A percentile compares a stretch with the other conserved stretches of the same genome.
phyloP scores from a whole-genome alignment of 2,113 vertebrate species.

The Perca schrenkii region DNA sequence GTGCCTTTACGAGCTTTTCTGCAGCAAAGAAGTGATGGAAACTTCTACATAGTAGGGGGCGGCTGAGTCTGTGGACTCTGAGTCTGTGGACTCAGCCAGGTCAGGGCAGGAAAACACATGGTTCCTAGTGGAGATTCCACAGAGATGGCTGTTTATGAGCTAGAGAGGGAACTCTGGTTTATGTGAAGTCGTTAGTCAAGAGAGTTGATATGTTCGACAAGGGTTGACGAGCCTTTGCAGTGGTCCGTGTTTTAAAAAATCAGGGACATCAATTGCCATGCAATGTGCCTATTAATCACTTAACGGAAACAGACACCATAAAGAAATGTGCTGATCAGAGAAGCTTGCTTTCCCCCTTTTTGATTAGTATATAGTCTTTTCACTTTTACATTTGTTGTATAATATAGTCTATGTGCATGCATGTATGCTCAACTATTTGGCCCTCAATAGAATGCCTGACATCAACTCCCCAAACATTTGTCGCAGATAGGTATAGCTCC shows the following conservation, averaged over 20 bases:
- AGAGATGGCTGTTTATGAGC: constrained; percentile 47
- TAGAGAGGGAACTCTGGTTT: constrained; percentile 24
- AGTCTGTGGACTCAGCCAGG: constrained; percentile 15
- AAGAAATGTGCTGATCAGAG: background rate
- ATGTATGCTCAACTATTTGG: constrained; percentile 19
- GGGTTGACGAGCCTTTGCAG: constrained; percentile 9
- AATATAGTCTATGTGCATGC: constrained; percentile 10
- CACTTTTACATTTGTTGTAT: background rate
- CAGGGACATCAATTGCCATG: background rate
- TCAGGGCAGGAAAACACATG: constrained; percentile 31
- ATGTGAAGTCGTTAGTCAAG: constrained; percentile 19
- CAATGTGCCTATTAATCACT: background rate
- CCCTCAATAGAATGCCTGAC: constrained; percentile 26
- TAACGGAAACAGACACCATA: background rate
- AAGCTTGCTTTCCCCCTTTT: background rate
- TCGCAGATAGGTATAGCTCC: constrained; percentile 51
- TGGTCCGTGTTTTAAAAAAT: constrained; percentile 6
- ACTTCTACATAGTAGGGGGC: constrained; percentile 5
- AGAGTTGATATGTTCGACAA: constrained; percentile 30
- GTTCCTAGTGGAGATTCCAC: constrained; percentile 44
- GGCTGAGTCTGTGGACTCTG: background rate
- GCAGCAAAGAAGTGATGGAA: constrained; percentile 48
- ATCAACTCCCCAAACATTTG: constrained; percentile 37
- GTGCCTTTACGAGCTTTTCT: constrained; percentile 32
- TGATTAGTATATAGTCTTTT: constrained; percentile 1